phyloP scores from a whole-genome alignment of 2,113 vertebrate genomes.

The Podocnemis expansa region DNA sequence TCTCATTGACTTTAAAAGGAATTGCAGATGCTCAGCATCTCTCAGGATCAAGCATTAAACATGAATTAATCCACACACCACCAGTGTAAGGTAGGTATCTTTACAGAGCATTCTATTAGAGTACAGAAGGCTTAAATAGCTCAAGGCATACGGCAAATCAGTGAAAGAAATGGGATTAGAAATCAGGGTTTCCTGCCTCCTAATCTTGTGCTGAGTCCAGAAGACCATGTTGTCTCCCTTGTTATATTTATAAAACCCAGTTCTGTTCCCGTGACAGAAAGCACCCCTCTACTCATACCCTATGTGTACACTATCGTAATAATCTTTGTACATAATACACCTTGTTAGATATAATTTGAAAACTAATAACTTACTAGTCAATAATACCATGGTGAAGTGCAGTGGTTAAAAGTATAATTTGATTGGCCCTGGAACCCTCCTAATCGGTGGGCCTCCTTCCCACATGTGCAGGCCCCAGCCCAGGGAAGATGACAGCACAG shows the following conservation, averaged over 20 bases:
- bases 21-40: constrained; percentile 6
- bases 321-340: not conserved
- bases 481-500: too few relatives aligned
- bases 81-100: not conserved
- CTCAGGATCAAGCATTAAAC: not conserved
- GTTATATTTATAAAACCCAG: not conserved
- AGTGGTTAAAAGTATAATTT: too few relatives aligned
- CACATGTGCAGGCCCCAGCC: too few relatives aligned
- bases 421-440: too few relatives aligned
- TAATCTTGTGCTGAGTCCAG: not conserved
- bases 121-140: not conserved
- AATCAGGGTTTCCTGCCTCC: not conserved
- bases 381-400: not conserved
- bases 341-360: not conserved
- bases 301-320: not conserved
- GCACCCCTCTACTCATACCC: not conserved
- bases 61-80: not conserved
- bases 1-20: not conserved
- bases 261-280: not conserved
- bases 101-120: not conserved
- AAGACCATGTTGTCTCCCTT: not conserved
- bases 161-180: not conserved
- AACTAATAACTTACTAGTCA: not conserved
- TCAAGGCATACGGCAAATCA: not conserved
- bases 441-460: too few relatives aligned